Evolutionary conservation across 2,797 vertebrate genomes (phyloP), one percentile per base, ranked within the genome.

Genomic region (Catharus ustulatus): DNA sequence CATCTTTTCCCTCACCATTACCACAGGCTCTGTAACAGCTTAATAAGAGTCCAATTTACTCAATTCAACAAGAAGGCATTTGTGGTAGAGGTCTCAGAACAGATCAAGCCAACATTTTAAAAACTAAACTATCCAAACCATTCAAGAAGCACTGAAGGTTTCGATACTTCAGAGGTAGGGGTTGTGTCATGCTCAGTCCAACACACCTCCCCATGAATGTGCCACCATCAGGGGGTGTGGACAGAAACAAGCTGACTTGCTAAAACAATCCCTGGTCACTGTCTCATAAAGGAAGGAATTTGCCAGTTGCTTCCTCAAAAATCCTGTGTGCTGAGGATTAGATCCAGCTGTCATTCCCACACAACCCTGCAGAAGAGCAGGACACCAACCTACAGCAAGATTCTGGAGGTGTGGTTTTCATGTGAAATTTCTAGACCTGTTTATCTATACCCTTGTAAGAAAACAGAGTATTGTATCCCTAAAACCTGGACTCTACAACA

Each of bases 281-380:
- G 52, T 57, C 59, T 78, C 15, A 9, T 42, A 84, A 85, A 84
- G 32, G 45, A 91, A 96, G 79, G 91, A 93, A 93, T 93, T 76
- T 79, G 59, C 73, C 32, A 81, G 82, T 59, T 90, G 69, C 75
- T 96, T 91, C 87, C 79, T 86, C 79, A 69, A 62, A 94, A 94
- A 76, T 78, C 64, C 48, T 84, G 32, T 34, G 75, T 89, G 81
- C 36, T 12, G 10, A 89, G 62, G 90, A 89, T 62, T 59, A 78
- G 69, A 87, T 87, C 45, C 95, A 95, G 90, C 81, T 95, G 92
- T 87, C 71, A 68, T 58, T 83, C 72, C 68, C 62, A 64, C 29
- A 73, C 12, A 89, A 21, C 29, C 20, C 20, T 19, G 43, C 59
- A 68, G 16, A 86, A 58, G 18, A 88, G 59, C 63, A 51, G 26